A percentile compares a stretch with the other conserved stretches of the same genome.
Evolutionary conservation across 2,113 vertebrate species (phyloP).

Genomic region (Edolisoma coerulescens): DNA sequence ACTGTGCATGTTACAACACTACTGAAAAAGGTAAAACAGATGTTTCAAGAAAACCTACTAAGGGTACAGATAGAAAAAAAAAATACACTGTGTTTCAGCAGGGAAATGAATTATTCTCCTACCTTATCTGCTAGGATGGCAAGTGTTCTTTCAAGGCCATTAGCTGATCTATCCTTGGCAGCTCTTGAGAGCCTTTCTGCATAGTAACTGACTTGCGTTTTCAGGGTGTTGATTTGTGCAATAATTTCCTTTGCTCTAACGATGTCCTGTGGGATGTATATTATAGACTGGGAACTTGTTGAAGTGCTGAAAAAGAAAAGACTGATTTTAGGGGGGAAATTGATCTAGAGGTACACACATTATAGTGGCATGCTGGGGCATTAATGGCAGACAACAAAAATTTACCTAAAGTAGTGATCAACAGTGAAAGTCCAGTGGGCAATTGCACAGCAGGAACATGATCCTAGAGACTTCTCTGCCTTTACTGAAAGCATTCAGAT

Average conservation of each 20-base stretch:
- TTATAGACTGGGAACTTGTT: slow-evolving; percentile 89
- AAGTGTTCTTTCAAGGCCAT: slow-evolving; percentile 92
- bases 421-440: slow-evolving; percentile 30
- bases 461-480: neutral
- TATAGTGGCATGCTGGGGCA: slow-evolving; percentile 26
- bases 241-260: slow-evolving; percentile 95
- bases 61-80: neutral
- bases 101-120: neutral
- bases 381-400: slow-evolving; percentile 28
- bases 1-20: neutral
- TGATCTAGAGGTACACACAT: neutral
- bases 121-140: slow-evolving; percentile 96
- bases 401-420: slow-evolving; percentile 12
- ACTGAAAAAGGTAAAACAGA: neutral
- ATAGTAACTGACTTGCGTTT: slow-evolving; percentile 98
- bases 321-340: neutral
- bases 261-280: slow-evolving; percentile 93
- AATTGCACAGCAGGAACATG: slow-evolving; percentile 50
- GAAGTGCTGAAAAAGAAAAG: slow-evolving; percentile 76
- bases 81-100: neutral
- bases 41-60: neutral
- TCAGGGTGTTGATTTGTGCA: slow-evolving; percentile 94
- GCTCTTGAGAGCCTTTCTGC: slow-evolving; percentile 93
- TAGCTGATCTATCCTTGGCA: slow-evolving; percentile 92
- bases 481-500: neutral